Conservation (phyloP, 2,888 invertebrate species). For the Lasioglossum villosulum region DNA sequence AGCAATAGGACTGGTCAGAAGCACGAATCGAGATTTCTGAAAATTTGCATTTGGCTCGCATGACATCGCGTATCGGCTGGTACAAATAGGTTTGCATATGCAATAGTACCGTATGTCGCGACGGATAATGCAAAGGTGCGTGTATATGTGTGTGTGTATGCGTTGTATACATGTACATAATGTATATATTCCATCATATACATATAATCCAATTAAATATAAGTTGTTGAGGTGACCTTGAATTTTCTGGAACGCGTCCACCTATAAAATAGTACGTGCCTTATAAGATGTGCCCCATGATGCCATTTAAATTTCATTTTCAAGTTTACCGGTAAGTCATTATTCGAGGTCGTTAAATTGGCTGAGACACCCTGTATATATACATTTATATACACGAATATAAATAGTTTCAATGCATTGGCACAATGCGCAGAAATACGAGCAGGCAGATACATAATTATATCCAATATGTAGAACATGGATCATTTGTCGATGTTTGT, state of each 20-base stretch:
- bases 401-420: neutral
- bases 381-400: too few species aligned
- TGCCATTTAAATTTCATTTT: neutral
- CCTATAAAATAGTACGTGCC: too few species aligned
- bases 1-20: slow-evolving; percentile 17
- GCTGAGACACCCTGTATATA: neutral
- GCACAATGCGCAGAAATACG: slow-evolving; percentile 22
- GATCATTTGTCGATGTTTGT: slow-evolving; percentile 28
- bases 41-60: slow-evolving; percentile 71
- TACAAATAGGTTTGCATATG: slow-evolving; percentile 74
- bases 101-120: slow-evolving; percentile 76
- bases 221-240: too few species aligned
- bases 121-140: slow-evolving; percentile 10
- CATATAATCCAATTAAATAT: too few species aligned
- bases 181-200: too few species aligned
- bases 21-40: slow-evolving; percentile 55
- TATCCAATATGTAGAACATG: slow-evolving; percentile 19
- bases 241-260: too few species aligned
- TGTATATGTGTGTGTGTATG: slow-evolving; percentile 29
- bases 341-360: too few species aligned
- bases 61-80: slow-evolving; percentile 67
- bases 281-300: too few species aligned
- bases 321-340: too few species aligned
- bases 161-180: too few species aligned
- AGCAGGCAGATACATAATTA: slow-evolving; percentile 51